Percentiles rank a stretch among this genome's conserved stretches.
Conservation (phyloP, 1,140 invertebrate species). For the Potamilus streckersoni region DNA sequence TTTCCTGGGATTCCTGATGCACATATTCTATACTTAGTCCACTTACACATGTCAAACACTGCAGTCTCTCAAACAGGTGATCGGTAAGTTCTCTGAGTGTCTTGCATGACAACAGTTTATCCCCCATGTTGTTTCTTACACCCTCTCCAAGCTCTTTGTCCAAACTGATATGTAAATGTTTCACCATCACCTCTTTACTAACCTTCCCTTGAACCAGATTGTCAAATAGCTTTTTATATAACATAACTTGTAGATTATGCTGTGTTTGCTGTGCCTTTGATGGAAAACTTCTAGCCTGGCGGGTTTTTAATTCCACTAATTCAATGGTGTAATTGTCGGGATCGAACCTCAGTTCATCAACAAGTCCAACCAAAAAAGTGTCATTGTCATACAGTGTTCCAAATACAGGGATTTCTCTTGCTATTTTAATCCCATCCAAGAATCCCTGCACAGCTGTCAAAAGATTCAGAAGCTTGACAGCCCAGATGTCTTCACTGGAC, state of each 20-base stretch:
- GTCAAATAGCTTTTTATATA: constrained; percentile 60
- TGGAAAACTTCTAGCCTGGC: constrained; percentile 39
- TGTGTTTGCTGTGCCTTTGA: constrained; percentile 51
- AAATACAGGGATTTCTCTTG: constrained; percentile 61
- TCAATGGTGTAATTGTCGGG: constrained; percentile 46
- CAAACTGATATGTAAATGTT: constrained; percentile 40
- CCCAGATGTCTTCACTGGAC: constrained; percentile 59
- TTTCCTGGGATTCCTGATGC: constrained; percentile 43
- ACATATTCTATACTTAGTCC: constrained; percentile 52
- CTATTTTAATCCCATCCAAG: constrained; percentile 41
- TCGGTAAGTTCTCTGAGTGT: constrained; percentile 48
- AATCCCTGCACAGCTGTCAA: constrained; percentile 44
- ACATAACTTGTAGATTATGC: constrained; percentile 50
- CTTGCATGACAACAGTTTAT: constrained; percentile 15
- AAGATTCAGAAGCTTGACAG: constrained; percentile 58
- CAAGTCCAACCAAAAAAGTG: constrained; percentile 57
- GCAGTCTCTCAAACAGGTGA: constrained; percentile 37
- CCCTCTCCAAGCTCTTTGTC: constrained; percentile 41
- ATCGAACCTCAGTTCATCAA: constrained; percentile 62
- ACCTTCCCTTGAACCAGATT: constrained; percentile 52
- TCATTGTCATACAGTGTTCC: constrained; percentile 56
- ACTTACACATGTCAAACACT: constrained; percentile 50
- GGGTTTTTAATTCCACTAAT: constrained; percentile 59
- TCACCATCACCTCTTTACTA: constrained; percentile 39
- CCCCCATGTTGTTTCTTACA: constrained; percentile 32